Base-by-base conservation (phyloP, 2,113 vertebrate genomes). In the Atractosteus spatula region DNA sequence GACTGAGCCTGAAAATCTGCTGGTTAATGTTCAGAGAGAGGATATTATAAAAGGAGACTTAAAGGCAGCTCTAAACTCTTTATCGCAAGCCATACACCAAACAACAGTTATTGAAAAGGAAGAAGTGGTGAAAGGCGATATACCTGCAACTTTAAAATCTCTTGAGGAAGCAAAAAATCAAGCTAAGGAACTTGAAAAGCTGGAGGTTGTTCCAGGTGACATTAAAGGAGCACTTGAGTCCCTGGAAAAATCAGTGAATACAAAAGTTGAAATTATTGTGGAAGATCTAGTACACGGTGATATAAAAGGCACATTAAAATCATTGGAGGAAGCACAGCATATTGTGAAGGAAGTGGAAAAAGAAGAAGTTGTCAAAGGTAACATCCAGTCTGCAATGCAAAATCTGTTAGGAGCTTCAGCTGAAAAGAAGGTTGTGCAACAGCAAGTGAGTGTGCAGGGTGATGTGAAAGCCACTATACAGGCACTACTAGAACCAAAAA, bases 1-100 rank as follows among this genome's bases (percentile, higher is more conserved):
- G 89, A 88, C 90, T 11, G 92, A 95, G 68, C 89, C 92, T 76
- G 77, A 76, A 3, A 69, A 74, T 55, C 82, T 83, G 75, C 55
- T 81, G 61, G 83, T 81, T 71, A 81, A 89, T 79, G 66, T 82
- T 74, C 83, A 89, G 66, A 94, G 89, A 81, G 92, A 94, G 80
- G 92, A 95, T 75, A 91, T 93, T 71, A 77, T 94, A 78, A 93
- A 89, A 83, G 94, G 91, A 47, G 90, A 96, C 86, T 88, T 96
- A 77, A 93, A 87, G 82, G 92, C 91, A 75, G 84, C 88, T 68
- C 77, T 97, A 76, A 87, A 83, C 81, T 94, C 92, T 42, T 82
- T 95, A 69, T 92, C 85, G 78, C 91, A 94, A 78, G 92, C 93
- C 41, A 83, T 84, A 59, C 95, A 92, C 84, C 93, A 95, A 79